phyloP scores from a whole-genome alignment of 1,140 invertebrate species.

The Dendroctonus ponderosae region DNA sequence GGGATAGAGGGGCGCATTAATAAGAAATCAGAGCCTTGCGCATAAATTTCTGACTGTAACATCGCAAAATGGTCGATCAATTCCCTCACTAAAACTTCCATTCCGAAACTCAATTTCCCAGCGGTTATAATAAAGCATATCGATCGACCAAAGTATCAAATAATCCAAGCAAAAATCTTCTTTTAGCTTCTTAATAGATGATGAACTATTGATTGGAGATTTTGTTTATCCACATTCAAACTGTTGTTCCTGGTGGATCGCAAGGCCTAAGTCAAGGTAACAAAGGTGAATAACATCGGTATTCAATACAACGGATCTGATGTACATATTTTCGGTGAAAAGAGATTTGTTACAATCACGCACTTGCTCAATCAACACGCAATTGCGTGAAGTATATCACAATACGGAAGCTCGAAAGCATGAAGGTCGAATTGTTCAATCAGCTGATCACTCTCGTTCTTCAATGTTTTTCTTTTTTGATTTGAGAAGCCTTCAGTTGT shows the following conservation, averaged over 20 bases:
- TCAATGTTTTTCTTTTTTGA: not conserved
- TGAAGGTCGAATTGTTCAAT: slow-evolving; percentile 4
- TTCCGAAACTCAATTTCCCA: too few relatives aligned
- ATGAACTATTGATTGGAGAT: too few relatives aligned
- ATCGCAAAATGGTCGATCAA: slow-evolving; percentile 35
- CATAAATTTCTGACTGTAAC: slow-evolving; percentile 33
- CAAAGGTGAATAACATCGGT: too few relatives aligned
- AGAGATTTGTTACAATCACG: slow-evolving; percentile 2
- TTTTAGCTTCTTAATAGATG: too few relatives aligned
- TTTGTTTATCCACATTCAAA: too few relatives aligned
- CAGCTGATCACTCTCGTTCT: slow-evolving; percentile 7
- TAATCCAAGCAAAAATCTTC: too few relatives aligned
- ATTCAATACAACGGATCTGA: too few relatives aligned
- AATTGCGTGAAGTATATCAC: slow-evolving; percentile 13
- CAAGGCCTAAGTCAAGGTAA: too few relatives aligned
- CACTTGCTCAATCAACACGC: not conserved
- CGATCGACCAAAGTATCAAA: too few relatives aligned
- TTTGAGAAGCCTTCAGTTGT: too few relatives aligned
- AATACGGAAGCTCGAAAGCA: not conserved
- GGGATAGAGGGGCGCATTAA: slow-evolving; percentile 28
- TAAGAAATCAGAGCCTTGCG: slow-evolving; percentile 36
- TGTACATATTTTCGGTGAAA: not conserved
- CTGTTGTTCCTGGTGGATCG: too few relatives aligned
- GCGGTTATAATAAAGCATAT: too few relatives aligned
- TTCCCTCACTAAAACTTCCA: slow-evolving; percentile 6